Percentiles rank a stretch among this genome's conserved stretches.
phyloP scores from a whole-genome alignment of 2,888 invertebrate genomes.

The Portevinia maculata region DNA sequence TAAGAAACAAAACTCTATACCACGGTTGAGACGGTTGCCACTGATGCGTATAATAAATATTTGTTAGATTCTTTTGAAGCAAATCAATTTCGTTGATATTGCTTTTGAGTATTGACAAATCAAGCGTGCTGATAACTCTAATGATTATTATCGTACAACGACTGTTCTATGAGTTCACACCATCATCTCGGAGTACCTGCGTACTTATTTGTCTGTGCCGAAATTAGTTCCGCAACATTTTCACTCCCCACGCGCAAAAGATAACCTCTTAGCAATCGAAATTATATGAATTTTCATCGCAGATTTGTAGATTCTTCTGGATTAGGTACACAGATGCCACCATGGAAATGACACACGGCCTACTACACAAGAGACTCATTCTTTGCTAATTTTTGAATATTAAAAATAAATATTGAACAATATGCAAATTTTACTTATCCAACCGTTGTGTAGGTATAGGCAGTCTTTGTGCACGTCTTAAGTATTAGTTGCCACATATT shows the following conservation, averaged over 20 bases:
- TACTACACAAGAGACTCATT: conserved; percentile 33
- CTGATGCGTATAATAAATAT: no score
- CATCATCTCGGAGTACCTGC: conserved; percentile 20
- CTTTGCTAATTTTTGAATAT: conserved; percentile 69
- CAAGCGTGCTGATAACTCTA: conserved; percentile 22
- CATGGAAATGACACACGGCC: conserved; percentile 57
- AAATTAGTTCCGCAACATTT: conserved; percentile 54
- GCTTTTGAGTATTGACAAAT: not conserved
- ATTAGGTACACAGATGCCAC: conserved; percentile 28
- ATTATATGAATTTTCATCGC: conserved; percentile 39
- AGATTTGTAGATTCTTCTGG: not conserved
- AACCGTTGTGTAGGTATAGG: not conserved
- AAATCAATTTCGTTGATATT: conserved; percentile 1
- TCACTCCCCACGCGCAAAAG: conserved; percentile 9
- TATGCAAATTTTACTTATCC: conserved; percentile 66
- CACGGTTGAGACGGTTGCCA: no score
- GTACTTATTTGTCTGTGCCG: conserved; percentile 23
- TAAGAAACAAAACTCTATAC: no score
- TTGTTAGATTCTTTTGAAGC: not conserved
- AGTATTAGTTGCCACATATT: conserved; percentile 58
- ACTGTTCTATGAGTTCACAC: conserved; percentile 11
- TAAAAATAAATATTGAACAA: conserved; percentile 73
- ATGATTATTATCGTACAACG: conserved; percentile 29
- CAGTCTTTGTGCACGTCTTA: conserved; percentile 22
- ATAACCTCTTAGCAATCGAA: not conserved